A percentile compares a stretch with the other conserved stretches of the same genome.
phyloP scores from a whole-genome alignment of 2,113 vertebrate genomes.

The Lophochroa leadbeateri region DNA sequence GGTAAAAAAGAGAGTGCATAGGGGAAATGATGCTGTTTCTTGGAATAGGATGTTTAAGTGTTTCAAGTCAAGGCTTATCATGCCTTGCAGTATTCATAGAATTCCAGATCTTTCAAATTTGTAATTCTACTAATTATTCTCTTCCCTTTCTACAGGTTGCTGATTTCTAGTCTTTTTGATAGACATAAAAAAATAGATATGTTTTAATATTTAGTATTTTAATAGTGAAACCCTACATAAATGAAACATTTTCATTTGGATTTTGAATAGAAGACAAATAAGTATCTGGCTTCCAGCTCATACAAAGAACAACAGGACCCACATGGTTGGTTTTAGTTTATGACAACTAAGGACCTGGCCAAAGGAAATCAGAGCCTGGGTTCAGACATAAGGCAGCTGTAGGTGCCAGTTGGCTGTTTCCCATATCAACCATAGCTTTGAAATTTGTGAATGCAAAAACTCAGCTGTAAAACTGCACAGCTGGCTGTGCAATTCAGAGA shows the following conservation, averaged over 20 bases:
- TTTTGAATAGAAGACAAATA: neutral
- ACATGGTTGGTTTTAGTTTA: neutral
- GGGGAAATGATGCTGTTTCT: neutral
- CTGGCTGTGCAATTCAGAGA: neutral
- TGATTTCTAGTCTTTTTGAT: neutral
- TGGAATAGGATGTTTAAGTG: neutral
- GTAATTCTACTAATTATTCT: neutral
- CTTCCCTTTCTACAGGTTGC: neutral
- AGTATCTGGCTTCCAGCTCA: neutral
- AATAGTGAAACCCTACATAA: neutral
- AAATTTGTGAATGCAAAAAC: neutral
- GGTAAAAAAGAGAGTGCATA: neutral
- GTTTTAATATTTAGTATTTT: neutral
- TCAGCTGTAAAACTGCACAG: neutral
- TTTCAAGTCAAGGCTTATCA: neutral
- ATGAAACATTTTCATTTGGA: neutral
- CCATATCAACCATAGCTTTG: neutral
- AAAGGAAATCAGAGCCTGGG: neutral
- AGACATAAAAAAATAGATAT: neutral
- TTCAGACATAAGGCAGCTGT: neutral
- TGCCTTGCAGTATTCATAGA: neutral
- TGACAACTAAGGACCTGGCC: neutral
- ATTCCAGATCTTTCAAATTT: neutral
- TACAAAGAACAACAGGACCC: neutral
- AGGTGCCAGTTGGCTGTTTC: neutral